Conservation (phyloP, 2,888 invertebrate genomes). For the Neria commutata region DNA sequence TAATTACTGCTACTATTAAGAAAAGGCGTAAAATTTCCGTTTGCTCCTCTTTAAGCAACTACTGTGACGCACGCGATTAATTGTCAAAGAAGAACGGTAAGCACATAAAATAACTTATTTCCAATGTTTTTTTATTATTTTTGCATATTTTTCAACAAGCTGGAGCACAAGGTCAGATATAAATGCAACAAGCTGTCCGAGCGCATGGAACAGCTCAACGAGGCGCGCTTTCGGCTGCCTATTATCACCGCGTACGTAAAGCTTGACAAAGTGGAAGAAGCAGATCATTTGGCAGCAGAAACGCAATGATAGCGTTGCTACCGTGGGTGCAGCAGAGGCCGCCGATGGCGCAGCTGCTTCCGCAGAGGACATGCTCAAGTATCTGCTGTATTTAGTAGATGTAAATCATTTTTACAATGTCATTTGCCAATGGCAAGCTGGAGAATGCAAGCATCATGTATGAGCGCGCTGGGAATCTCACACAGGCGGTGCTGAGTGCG, state of each 20-base stretch:
- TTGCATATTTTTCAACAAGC: too few relatives aligned
- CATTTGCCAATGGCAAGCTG: slow-evolving; percentile 75
- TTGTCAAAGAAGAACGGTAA: too few relatives aligned
- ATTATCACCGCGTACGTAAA: slow-evolving; percentile 78
- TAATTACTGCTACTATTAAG: too few relatives aligned
- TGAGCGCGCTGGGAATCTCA: slow-evolving; percentile 68
- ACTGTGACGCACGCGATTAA: too few relatives aligned
- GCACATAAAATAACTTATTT: too few relatives aligned
- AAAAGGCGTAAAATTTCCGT: too few relatives aligned
- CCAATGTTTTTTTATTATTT: too few relatives aligned
- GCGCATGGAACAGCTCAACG: slow-evolving; percentile 60
- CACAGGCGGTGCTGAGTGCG: slow-evolving; percentile 76
- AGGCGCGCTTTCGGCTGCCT: slow-evolving; percentile 68
- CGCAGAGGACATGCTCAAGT: slow-evolving; percentile 72
- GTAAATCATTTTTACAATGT: slow-evolving; percentile 81
- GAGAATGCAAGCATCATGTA: slow-evolving; percentile 84
- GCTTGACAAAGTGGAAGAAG: slow-evolving; percentile 69
- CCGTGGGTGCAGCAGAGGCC: background rate
- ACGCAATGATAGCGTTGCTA: slow-evolving; percentile 58
- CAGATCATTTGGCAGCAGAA: slow-evolving; percentile 70
- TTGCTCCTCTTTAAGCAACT: too few relatives aligned
- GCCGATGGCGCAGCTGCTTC: slow-evolving; percentile 13
- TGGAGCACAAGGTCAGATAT: slow-evolving; percentile 64
- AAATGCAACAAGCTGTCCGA: slow-evolving; percentile 66
- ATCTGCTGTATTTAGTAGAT: slow-evolving; percentile 75